phyloP scores from a whole-genome alignment of 2,888 invertebrate genomes.

The Poecilus cupreus region DNA sequence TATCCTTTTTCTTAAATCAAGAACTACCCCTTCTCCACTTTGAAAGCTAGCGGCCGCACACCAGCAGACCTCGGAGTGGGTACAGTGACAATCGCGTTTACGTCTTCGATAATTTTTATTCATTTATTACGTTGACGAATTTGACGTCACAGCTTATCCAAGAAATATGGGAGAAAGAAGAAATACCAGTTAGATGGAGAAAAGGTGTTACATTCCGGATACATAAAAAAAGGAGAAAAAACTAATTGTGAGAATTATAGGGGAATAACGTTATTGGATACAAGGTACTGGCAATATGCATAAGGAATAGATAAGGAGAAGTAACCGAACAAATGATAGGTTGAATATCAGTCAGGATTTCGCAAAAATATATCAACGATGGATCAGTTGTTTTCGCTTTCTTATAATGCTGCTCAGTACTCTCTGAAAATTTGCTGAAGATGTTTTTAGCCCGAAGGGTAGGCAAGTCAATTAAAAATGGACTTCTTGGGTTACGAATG shows the following conservation, averaged over 20 bases:
- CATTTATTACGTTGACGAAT: too few species aligned
- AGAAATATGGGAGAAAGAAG: background rate
- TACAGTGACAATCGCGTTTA: background rate
- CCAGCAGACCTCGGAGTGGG: too few species aligned
- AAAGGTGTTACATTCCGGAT: background rate
- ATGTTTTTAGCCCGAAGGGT: too few species aligned
- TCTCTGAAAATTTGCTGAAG: too few species aligned
- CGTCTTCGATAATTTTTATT: too few species aligned
- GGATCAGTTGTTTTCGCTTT: background rate
- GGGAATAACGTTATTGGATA: background rate
- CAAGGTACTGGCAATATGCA: background rate
- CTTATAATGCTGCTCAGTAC: too few species aligned
- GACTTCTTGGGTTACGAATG: too few species aligned
- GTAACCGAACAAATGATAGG: background rate
- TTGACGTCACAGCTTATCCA: too few species aligned
- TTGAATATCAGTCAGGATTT: constrained; percentile 9
- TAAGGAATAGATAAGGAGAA: background rate
- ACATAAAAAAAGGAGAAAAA: background rate
- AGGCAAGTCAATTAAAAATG: too few species aligned
- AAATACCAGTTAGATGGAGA: constrained; percentile 16
- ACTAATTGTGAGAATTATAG: background rate
- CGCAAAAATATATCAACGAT: background rate
- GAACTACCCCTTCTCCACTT: too few species aligned
- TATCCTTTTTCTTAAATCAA: too few species aligned
- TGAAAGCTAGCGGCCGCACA: too few species aligned